A percentile compares a stretch with the other conserved stretches of the same genome.
Evolutionary conservation across 2,797 vertebrate species (phyloP).

Genomic region (Sebastes iracundus): DNA sequence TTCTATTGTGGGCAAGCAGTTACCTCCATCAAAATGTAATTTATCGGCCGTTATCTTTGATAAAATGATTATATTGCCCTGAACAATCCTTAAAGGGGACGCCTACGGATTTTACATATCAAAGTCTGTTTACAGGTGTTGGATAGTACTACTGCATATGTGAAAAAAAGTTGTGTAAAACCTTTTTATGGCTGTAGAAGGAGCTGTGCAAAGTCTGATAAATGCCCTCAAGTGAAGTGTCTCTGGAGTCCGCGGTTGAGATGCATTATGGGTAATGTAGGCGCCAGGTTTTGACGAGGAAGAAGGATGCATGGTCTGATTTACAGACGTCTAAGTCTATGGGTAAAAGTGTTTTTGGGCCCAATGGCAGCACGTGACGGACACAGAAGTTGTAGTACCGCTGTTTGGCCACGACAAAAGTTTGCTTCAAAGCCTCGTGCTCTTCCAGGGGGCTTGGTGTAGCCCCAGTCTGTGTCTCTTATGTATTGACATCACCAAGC

Average conservation of each 20-base stretch:
- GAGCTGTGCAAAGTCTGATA: background rate
- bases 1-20: background rate
- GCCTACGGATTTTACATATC: background rate
- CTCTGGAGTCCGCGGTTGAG: background rate
- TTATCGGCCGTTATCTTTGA: background rate
- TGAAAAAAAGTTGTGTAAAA: background rate
- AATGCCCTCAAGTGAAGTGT: background rate
- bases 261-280: background rate
- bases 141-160: background rate
- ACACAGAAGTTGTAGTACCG: too few relatives aligned
- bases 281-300: background rate
- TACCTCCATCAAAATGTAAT: background rate
- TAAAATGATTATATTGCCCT: background rate
- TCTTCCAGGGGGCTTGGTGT: too few relatives aligned
- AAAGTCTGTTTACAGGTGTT: background rate
- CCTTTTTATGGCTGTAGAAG: background rate
- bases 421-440: too few relatives aligned
- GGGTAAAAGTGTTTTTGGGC: too few relatives aligned
- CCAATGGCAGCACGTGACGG: too few relatives aligned
- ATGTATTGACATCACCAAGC: too few relatives aligned
- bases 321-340: too few relatives aligned
- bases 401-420: too few relatives aligned
- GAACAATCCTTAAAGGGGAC: too few relatives aligned
- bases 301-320: background rate
- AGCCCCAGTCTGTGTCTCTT: too few relatives aligned